These are phyloP conservation scores for Drepana arcuata DNA, from an alignment of 1,140 invertebrate genomes.

Conservation along the genomic window DNA sequence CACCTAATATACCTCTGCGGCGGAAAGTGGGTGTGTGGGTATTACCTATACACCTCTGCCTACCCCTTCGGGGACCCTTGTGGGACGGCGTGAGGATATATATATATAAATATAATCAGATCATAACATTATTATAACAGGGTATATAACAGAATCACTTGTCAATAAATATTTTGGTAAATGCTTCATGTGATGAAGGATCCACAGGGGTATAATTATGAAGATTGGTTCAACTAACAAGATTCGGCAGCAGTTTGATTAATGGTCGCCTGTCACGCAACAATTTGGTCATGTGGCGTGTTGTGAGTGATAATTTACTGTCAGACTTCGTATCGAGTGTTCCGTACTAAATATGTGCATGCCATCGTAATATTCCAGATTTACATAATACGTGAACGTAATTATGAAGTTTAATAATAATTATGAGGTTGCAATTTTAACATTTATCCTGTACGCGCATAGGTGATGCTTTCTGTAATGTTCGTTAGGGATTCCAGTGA, in stretches of 20 bases:
- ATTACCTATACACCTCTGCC: too few relatives aligned
- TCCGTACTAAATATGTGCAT: conserved; percentile 3
- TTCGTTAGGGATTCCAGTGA: neutral
- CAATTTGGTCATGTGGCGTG: conserved; percentile 19
- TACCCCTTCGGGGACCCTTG: too few relatives aligned
- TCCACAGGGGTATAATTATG: conserved; percentile 11
- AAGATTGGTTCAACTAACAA: conserved; percentile 16
- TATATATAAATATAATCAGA: too few relatives aligned
- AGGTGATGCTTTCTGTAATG: neutral
- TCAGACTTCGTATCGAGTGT: conserved; percentile 5
- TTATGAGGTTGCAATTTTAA: too few relatives aligned
- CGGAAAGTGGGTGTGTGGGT: too few relatives aligned
- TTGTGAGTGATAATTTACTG: conserved; percentile 14
- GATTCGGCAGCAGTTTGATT: conserved; percentile 27
- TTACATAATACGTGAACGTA: neutral
- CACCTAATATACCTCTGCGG: too few relatives aligned
- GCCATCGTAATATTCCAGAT: neutral
- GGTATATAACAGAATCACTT: too few relatives aligned
- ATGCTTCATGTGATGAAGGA: too few relatives aligned
- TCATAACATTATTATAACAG: too few relatives aligned
- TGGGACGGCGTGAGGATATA: too few relatives aligned
- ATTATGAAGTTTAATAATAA: neutral
- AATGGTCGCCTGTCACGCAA: conserved; percentile 21
- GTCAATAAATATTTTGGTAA: too few relatives aligned
- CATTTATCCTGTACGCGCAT: neutral